A percentile compares a stretch with the other conserved stretches of the same genome.
These are phyloP conservation scores for Chymomyza costata DNA, from an alignment of 1,140 invertebrate species.

Conservation along the genomic window DNA sequence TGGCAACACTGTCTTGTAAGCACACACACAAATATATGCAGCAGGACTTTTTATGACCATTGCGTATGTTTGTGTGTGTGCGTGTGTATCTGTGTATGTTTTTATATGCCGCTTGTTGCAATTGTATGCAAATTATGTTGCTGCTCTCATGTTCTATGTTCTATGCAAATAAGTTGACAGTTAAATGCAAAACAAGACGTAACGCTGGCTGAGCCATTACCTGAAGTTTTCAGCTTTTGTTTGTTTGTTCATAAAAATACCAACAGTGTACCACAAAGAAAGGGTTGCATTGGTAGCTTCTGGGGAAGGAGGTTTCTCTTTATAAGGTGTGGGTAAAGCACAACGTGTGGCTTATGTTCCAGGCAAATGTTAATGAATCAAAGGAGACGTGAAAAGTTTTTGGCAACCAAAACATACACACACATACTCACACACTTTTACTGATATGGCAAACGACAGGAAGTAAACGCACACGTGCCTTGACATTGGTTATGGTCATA, in stretches of 20 bases:
- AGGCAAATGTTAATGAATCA: slow-evolving; percentile 65
- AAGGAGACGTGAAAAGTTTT: slow-evolving; percentile 52
- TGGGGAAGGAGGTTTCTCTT: slow-evolving; percentile 11
- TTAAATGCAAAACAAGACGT: slow-evolving; percentile 54
- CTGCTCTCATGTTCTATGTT: slow-evolving; percentile 66
- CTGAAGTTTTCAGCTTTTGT: too few species aligned
- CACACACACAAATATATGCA: too few species aligned
- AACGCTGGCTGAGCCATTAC: slow-evolving; percentile 33
- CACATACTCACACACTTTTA: too few species aligned
- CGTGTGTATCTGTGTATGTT: slow-evolving; percentile 1
- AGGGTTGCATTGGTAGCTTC: slow-evolving; percentile 12
- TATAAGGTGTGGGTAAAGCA: neutral
- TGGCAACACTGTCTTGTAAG: too few species aligned
- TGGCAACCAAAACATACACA: slow-evolving; percentile 24
- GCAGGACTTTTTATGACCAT: neutral
- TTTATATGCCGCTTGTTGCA: slow-evolving; percentile 37
- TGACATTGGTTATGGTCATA: slow-evolving; percentile 12
- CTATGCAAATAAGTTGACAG: slow-evolving; percentile 65
- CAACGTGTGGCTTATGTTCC: too few species aligned
- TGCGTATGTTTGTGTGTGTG: neutral
- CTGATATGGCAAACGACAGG: neutral
- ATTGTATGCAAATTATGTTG: slow-evolving; percentile 66
- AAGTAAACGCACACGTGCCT: slow-evolving; percentile 4
- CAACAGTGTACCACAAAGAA: too few species aligned
- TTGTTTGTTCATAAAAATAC: too few species aligned